Evolutionary conservation across 2,888 invertebrate species (phyloP).

Genomic region (Geotrupes spiniger): DNA sequence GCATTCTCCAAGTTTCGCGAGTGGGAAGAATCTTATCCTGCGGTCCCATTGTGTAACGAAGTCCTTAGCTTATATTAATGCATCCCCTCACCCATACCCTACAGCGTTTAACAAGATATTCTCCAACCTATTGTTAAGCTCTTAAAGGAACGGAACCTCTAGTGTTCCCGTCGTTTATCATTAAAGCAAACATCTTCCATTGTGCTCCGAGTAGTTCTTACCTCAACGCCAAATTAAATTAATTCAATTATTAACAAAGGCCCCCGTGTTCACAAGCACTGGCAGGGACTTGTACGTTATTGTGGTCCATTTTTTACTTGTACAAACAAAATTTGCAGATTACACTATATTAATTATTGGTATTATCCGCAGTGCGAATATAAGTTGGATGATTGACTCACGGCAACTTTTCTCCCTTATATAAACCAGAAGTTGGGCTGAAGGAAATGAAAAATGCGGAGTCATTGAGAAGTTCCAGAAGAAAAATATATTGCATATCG

Average conservation of each 20-base stretch:
- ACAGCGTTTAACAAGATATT: conserved; percentile 26
- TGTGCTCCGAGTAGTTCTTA: not conserved
- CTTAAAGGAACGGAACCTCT: conserved; percentile 6
- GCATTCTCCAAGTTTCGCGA: conserved; percentile 17
- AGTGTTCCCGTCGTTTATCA: conserved; percentile 11
- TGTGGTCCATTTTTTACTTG: too few species aligned
- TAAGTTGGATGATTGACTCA: too few species aligned
- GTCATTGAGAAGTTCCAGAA: conserved; percentile 6
- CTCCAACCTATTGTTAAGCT: conserved; percentile 23
- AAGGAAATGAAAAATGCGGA: conserved; percentile 1
- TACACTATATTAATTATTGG: too few species aligned
- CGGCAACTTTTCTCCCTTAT: too few species aligned
- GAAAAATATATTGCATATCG: conserved; percentile 10
- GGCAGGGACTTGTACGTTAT: too few species aligned
- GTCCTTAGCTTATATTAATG: conserved; percentile 34
- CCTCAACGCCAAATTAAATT: not conserved
- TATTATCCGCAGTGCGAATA: too few species aligned
- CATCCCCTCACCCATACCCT: conserved; percentile 22
- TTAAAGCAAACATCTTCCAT: conserved; percentile 8
- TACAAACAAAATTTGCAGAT: too few species aligned
- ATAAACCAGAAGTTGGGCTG: too few species aligned
- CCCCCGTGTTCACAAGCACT: too few species aligned
- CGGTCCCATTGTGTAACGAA: conserved; percentile 29
- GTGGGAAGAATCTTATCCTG: conserved; percentile 6
- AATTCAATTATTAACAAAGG: too few species aligned